phyloP scores from a whole-genome alignment of 2,113 vertebrate species.

The Zosterops borbonicus region DNA sequence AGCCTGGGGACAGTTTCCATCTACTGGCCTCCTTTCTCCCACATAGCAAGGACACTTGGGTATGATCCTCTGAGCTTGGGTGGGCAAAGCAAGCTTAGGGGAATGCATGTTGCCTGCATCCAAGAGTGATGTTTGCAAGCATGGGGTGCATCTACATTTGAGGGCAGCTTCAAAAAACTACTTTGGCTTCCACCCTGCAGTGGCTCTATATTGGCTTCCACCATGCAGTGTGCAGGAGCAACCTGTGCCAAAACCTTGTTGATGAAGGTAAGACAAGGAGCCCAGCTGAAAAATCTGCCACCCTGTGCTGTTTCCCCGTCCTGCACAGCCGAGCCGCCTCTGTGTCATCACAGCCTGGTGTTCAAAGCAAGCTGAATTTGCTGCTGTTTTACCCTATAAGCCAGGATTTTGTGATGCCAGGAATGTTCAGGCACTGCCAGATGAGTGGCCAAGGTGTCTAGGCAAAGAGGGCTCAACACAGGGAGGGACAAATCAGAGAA shows the following conservation, averaged over 20 bases:
- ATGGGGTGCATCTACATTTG: background rate
- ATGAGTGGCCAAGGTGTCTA: background rate
- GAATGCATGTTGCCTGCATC: background rate
- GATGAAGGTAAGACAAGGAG: background rate
- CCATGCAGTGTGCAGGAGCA: background rate
- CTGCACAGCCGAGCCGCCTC: background rate
- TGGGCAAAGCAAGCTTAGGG: background rate
- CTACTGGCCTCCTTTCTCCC: background rate
- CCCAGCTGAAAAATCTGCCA: background rate
- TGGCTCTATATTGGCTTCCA: background rate
- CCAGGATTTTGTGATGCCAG: background rate
- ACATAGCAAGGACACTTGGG: fast-evolving
- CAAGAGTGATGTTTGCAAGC: background rate
- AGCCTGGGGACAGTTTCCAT: background rate
- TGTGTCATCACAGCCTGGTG: background rate
- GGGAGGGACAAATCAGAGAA: background rate
- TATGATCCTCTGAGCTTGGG: background rate
- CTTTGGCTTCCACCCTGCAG: background rate
- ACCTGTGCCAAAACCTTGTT: background rate
- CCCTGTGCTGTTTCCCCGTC: background rate
- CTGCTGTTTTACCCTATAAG: background rate
- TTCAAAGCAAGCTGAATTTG: background rate
- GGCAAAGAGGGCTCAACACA: background rate
- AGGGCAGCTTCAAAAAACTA: background rate
- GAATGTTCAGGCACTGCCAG: background rate